A percentile compares a stretch with the other conserved stretches of the same genome.
Conservation (phyloP, 1,140 invertebrate species). For the Coenobita brevimanus region DNA sequence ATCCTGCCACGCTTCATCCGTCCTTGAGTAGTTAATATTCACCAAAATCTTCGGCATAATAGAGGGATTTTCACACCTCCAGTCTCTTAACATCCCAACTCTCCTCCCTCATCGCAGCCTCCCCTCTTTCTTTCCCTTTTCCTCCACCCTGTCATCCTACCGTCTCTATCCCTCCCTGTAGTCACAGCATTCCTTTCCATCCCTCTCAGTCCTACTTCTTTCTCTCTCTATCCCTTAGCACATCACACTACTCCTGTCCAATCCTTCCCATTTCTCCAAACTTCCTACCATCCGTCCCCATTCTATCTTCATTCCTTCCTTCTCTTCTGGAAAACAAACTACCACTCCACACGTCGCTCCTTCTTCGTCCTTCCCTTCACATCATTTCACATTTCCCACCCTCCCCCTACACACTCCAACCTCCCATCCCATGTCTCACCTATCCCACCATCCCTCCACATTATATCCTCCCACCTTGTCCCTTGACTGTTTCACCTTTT, state of each 20-base stretch:
- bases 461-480: background rate
- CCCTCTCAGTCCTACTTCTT: background rate
- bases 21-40: too few relatives aligned
- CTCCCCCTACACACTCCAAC: background rate
- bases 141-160: slow-evolving; percentile 2
- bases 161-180: slow-evolving; percentile 16
- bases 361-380: too few relatives aligned
- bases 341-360: too few relatives aligned
- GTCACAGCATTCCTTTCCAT: background rate
- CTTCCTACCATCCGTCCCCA: too few relatives aligned
- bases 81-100: background rate
- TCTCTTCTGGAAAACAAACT: too few relatives aligned
- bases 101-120: background rate
- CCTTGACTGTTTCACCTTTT: too few relatives aligned
- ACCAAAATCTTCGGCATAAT: too few relatives aligned
- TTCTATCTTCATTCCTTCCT: too few relatives aligned
- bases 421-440: too few relatives aligned
- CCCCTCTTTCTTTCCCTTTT: slow-evolving; percentile 16
- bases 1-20: too few relatives aligned
- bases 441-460: background rate
- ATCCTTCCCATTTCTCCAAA: background rate
- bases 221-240: background rate
- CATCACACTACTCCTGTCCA: background rate
- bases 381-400: background rate
- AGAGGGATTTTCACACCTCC: too few relatives aligned